A percentile compares a stretch with the other conserved stretches of the same genome.
Evolutionary conservation across 1,140 invertebrate genomes (phyloP).

Genomic region (Pogonognathellus flavescens): DNA sequence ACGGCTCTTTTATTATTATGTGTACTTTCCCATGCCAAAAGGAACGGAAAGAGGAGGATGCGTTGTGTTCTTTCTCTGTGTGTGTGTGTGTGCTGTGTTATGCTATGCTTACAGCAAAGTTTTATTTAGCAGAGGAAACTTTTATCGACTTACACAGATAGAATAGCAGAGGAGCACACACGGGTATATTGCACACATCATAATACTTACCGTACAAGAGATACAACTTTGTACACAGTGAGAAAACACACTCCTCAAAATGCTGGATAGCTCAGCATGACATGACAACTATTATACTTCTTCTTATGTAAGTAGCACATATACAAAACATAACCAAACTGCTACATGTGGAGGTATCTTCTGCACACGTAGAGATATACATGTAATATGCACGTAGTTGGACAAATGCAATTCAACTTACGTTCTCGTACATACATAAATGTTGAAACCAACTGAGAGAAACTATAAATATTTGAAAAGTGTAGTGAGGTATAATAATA

Average conservation of each 20-base stretch:
- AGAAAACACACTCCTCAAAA: neutral
- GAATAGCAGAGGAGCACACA: too few species aligned
- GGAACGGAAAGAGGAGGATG: constrained; percentile 21
- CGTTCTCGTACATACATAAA: constrained; percentile 6
- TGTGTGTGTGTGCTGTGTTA: neutral
- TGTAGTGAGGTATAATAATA: neutral
- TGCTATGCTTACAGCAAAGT: constrained; percentile 1
- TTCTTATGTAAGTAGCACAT: neutral
- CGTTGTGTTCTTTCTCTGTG: neutral
- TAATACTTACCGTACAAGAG: neutral
- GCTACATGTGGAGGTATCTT: neutral
- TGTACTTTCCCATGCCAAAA: constrained; percentile 1
- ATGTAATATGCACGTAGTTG: constrained; percentile 8
- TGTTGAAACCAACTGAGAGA: constrained; percentile 2
- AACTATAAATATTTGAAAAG: neutral
- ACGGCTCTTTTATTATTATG: constrained; percentile 26
- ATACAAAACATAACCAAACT: neutral
- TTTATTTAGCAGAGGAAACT: neutral
- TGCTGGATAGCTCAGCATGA: neutral
- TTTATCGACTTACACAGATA: constrained; percentile 17
- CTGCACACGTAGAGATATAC: neutral
- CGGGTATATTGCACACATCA: neutral
- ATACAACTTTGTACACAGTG: neutral
- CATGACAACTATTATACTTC: constrained; percentile 24
- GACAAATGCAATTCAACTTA: neutral